Base-by-base conservation (phyloP, 1,140 invertebrate species). In the Atta cephalotes region DNA sequence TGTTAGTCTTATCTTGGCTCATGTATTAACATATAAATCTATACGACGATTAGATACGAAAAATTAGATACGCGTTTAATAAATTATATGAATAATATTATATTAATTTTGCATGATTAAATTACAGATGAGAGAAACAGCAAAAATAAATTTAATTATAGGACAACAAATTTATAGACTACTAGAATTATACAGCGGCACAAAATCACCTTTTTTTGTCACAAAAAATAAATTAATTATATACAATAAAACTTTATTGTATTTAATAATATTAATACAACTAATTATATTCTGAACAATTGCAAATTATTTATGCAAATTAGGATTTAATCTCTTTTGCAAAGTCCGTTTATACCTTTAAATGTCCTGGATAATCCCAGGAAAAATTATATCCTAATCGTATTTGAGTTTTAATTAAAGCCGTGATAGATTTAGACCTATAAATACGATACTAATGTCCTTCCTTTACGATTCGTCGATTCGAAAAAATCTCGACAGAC, bases 401-500 rank as follows among this genome's bases (percentile, higher is more conserved):
- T 21, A 45, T 28, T 82, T 49, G 60, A 49, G 10, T 31, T 63
- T 45, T 3, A 56, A 84, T 76, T 65, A 62, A 49, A 84, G 14
- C 28, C 10, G 25, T 31, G 65, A 31, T 6, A 49, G 39, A 45
- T 45, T 45, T 45, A 45, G 25, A 35, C 35, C 18, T 12, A 28
- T 56, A 72, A 72, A 45, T 49, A 45, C 39, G 65, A 58, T 49
- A 53, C 53, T 56, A 21, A 63, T 6, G 16, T 28, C 12, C 28
- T 35, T 60, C 16, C n/a, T 51, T 81, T n/a, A 71, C 35, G 25
- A 49, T 16, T 21, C 35, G 21, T 53, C 58, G 82, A 12, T 62
- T 16, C n/a, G 31, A 16, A 28, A 87, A 49, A 71, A 53, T 56
- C 56, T 74, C 70, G 18, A 56, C 86, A 90, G 88, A 91, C 90